Percentiles rank a stretch among this genome's conserved stretches.
Evolutionary conservation across 2,113 vertebrate species (phyloP).

Genomic region (Motacilla tschutschensis): DNA sequence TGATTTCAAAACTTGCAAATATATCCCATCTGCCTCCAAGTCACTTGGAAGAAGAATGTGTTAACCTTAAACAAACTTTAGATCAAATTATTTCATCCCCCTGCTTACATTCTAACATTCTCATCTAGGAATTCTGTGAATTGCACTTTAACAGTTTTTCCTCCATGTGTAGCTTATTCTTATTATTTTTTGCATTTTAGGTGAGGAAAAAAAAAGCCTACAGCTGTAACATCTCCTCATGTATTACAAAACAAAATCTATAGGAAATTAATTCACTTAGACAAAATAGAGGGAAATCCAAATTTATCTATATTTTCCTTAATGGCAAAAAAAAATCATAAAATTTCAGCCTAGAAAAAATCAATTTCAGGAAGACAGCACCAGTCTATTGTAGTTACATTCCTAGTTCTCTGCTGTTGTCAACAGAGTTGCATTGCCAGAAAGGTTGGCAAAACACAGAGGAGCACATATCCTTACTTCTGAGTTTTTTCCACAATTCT

Average conservation of each 20-base stretch:
- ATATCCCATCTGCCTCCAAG: neutral
- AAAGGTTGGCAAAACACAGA: neutral
- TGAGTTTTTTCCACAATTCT: neutral
- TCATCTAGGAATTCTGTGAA: neutral
- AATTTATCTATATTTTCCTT: neutral
- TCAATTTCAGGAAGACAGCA: neutral
- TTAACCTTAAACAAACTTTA: constrained; percentile 20
- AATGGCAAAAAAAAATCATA: neutral
- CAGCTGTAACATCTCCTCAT: neutral
- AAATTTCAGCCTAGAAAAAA: neutral
- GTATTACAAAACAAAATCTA: neutral
- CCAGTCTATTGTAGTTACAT: neutral
- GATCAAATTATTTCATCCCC: neutral
- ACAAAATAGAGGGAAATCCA: neutral
- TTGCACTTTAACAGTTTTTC: neutral
- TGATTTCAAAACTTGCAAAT: constrained; percentile 44
- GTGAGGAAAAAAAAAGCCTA: neutral
- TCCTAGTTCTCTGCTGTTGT: neutral
- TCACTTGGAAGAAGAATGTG: neutral
- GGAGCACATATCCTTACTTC: neutral
- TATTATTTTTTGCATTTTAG: neutral
- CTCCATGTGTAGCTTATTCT: neutral
- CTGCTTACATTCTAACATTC: neutral
- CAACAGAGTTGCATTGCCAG: neutral
- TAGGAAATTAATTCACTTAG: neutral